Conservation (phyloP, 2,797 vertebrate genomes). For the Anableps anableps region DNA sequence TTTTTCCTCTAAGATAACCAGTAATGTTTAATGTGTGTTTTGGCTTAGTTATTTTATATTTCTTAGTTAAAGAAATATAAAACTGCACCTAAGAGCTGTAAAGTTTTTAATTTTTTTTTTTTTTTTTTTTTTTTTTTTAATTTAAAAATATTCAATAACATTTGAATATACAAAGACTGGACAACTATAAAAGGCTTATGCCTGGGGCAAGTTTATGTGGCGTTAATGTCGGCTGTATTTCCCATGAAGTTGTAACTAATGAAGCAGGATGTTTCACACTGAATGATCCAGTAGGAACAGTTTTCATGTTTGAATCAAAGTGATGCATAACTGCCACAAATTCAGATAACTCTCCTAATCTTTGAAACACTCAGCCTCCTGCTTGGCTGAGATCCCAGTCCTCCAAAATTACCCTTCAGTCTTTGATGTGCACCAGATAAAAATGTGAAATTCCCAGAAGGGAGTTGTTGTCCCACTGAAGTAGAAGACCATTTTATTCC, state of each 20-base stretch:
- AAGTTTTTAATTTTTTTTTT: not conserved
- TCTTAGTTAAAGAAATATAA: not conserved
- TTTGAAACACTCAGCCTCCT: conserved; percentile 44
- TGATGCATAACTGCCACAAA: conserved; percentile 46
- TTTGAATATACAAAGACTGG: not conserved
- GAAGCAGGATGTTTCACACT: conserved; percentile 30
- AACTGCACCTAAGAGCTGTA: not conserved
- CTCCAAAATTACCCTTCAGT: conserved; percentile 21
- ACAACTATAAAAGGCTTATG: not conserved
- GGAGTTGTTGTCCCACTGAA: conserved; percentile 33
- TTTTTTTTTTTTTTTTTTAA: too few relatives aligned
- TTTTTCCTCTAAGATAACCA: not conserved
- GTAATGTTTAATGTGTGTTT: not conserved
- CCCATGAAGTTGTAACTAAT: conserved; percentile 49
- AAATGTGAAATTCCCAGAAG: conserved; percentile 38
- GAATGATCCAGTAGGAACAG: conserved; percentile 11
- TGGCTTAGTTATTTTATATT: not conserved
- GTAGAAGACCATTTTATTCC: conserved; percentile 11
- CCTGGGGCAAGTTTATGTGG: conserved; percentile 28
- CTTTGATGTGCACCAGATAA: conserved; percentile 68
- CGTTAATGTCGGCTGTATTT: conserved; percentile 41
- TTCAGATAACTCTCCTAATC: conserved; percentile 48
- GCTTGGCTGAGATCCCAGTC: conserved; percentile 53
- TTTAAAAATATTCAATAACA: not conserved
- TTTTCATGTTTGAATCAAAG: conserved; percentile 40